These are phyloP conservation scores for Uria lomvia DNA, from an alignment of 2,113 vertebrate species.

Conservation along the genomic window DNA sequence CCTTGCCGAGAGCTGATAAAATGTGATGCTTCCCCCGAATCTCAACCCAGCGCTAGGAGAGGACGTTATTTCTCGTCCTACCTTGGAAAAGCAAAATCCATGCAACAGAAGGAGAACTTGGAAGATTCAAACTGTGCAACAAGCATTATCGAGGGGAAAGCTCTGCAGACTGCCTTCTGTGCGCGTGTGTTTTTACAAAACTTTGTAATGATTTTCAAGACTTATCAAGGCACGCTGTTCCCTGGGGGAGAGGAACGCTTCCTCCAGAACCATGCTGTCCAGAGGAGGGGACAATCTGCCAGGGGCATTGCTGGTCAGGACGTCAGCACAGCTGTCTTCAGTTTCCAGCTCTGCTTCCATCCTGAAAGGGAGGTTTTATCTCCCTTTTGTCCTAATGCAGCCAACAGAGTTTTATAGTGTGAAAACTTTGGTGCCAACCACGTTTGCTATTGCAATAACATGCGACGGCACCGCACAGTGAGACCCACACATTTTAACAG, in stretches of 20 bases:
- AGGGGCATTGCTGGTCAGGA: background rate
- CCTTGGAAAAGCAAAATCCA: background rate
- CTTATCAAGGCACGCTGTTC: background rate
- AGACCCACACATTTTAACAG: background rate
- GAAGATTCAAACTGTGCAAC: background rate
- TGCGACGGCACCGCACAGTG: background rate
- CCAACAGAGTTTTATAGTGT: background rate
- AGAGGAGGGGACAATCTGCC: background rate
- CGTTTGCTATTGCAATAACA: background rate
- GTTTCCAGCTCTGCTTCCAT: background rate
- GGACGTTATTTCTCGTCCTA: background rate
- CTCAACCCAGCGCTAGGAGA: background rate
- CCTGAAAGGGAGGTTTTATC: background rate
- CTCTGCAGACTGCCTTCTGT: background rate
- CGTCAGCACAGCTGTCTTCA: background rate
- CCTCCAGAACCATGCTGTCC: background rate
- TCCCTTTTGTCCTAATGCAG: background rate
- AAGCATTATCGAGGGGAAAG: background rate
- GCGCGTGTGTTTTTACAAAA: background rate
- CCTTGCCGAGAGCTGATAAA: background rate
- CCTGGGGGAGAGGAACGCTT: background rate
- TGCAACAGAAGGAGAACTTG: background rate
- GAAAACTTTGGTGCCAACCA: background rate
- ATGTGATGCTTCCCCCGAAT: background rate
- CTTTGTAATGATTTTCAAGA: background rate